These are phyloP conservation scores for Pimephales promelas DNA, from an alignment of 2,113 vertebrate genomes.

Conservation along the genomic window DNA sequence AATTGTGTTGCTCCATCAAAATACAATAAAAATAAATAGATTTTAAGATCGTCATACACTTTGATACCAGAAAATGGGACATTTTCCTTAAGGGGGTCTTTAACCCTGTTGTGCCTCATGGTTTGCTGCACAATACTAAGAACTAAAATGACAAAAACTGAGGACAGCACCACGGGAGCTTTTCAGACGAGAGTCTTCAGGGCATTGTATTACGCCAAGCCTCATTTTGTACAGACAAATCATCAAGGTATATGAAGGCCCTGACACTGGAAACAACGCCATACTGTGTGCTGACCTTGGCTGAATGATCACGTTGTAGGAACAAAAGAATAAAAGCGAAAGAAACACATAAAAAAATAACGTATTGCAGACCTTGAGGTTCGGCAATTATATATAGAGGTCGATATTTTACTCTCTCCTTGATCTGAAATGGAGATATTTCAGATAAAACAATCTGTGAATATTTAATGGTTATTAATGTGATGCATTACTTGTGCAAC, in stretches of 20 bases:
- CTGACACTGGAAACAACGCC: neutral
- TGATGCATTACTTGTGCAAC: slow-evolving; percentile 22
- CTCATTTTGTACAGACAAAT: slow-evolving; percentile 10
- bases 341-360: no score
- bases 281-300: slow-evolving; percentile 14
- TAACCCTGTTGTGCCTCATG: slow-evolving; percentile 16
- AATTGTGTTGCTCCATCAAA: slow-evolving; percentile 17
- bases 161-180: neutral
- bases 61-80: neutral
- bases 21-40: slow-evolving; percentile 6
- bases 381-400: neutral
- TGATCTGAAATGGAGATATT: slow-evolving; percentile 30
- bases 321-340: neutral
- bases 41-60: neutral
- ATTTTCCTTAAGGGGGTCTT: slow-evolving; percentile 22
- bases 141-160: slow-evolving; percentile 22
- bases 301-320: neutral
- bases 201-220: slow-evolving; percentile 15
- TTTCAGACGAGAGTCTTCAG: slow-evolving; percentile 1
- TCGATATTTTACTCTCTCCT: neutral
- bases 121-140: slow-evolving; percentile 11
- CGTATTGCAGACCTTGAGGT: neutral
- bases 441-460: slow-evolving; percentile 32
- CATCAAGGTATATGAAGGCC: slow-evolving; percentile 1
- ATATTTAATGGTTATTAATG: slow-evolving; percentile 41